Percentiles rank a stretch among this genome's conserved stretches.
These are phyloP conservation scores for Halictus rubicundus DNA, from an alignment of 1,140 invertebrate species.

Conservation along the genomic window DNA sequence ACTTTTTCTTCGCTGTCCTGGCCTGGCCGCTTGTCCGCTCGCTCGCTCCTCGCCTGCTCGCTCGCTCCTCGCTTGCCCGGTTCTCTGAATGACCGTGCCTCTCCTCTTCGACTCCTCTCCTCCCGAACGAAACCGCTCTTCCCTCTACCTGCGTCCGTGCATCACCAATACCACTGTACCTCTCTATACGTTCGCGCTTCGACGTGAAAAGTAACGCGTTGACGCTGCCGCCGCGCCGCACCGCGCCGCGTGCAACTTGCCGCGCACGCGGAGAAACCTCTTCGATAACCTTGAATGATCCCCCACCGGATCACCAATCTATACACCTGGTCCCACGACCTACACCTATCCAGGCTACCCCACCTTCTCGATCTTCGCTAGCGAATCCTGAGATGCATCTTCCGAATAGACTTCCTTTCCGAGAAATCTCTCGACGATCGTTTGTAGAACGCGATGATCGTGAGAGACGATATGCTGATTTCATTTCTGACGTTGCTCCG, in stretches of 20 bases:
- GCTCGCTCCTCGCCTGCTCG: slow-evolving; percentile 40
- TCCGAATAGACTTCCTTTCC: too few relatives aligned
- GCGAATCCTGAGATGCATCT: too few relatives aligned
- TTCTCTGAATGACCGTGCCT: slow-evolving; percentile 66
- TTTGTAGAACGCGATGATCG: too few relatives aligned
- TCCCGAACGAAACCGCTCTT: background rate
- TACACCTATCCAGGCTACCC: slow-evolving; percentile 3
- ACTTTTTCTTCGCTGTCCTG: slow-evolving; percentile 58
- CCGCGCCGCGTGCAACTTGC: slow-evolving; percentile 13
- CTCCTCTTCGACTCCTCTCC: slow-evolving; percentile 24
- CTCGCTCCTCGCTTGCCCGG: slow-evolving; percentile 54
- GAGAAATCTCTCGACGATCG: too few relatives aligned
- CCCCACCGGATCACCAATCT: slow-evolving; percentile 24
- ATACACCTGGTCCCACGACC: slow-evolving; percentile 46
- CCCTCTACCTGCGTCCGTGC: background rate
- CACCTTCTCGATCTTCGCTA: background rate
- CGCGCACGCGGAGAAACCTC: slow-evolving; percentile 44
- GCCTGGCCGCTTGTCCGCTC: slow-evolving; percentile 2
- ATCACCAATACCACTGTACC: too few relatives aligned
- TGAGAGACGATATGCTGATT: too few relatives aligned
- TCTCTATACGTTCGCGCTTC: slow-evolving; percentile 24
- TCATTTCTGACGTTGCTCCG: too few relatives aligned
- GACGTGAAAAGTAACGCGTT: slow-evolving; percentile 30
- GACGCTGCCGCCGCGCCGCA: background rate
- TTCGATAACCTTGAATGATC: slow-evolving; percentile 56